Conservation (phyloP, 2,113 vertebrate genomes). For the Columba janthina region DNA sequence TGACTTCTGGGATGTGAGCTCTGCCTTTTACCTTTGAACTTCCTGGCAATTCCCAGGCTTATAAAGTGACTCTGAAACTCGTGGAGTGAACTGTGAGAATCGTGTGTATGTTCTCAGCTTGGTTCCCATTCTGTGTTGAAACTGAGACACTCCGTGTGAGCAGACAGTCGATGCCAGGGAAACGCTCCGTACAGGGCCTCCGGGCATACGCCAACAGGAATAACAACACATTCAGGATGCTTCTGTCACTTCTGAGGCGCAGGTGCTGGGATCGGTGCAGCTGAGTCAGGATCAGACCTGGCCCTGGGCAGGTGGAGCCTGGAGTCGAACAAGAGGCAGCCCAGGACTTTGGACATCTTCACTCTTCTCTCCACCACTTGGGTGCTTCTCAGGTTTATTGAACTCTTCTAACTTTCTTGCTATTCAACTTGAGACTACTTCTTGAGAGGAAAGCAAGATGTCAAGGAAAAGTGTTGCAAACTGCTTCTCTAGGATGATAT, state of each 20-base stretch:
- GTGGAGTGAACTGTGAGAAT: neutral
- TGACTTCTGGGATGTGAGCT: neutral
- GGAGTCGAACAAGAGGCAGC: constrained; percentile 23
- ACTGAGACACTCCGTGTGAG: neutral
- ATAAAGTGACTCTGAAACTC: neutral
- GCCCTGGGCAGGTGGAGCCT: constrained; percentile 47
- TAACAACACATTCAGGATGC: constrained; percentile 5
- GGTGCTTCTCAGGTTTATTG: neutral
- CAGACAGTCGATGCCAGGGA: neutral
- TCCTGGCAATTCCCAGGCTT: constrained; percentile 34
- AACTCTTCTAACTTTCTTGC: neutral
- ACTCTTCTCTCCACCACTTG: neutral
- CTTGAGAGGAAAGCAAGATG: constrained; percentile 48
- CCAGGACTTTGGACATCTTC: neutral
- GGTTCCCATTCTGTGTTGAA: neutral
- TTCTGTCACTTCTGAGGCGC: neutral
- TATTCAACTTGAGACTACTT: neutral
- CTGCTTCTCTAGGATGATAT: constrained; percentile 33
- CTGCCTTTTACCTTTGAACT: constrained; percentile 60
- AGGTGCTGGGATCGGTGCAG: constrained; percentile 58
- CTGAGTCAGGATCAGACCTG: constrained; percentile 62
- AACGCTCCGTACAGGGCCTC: neutral
- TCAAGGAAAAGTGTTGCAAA: neutral
- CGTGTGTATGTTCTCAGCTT: neutral
- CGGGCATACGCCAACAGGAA: neutral